These are phyloP conservation scores for Calonectris borealis DNA, from an alignment of 2,113 vertebrate genomes.

Conservation along the genomic window DNA sequence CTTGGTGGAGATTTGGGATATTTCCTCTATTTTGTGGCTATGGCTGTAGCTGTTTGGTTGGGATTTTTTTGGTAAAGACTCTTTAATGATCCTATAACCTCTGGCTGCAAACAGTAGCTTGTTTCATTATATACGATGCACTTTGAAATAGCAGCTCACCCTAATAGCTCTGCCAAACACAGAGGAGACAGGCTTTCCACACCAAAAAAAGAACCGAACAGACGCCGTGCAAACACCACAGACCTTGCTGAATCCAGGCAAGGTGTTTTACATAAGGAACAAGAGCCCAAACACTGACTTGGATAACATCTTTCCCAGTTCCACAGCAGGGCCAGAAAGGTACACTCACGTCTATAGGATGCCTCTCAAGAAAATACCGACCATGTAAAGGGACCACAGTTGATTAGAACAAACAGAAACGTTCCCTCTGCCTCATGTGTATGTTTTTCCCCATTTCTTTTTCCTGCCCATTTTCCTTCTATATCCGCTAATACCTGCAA, in stretches of 20 bases:
- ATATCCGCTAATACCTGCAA: not conserved
- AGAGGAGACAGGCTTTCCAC: not conserved
- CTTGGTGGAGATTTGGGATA: not conserved
- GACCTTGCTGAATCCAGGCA: not conserved
- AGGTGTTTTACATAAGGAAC: not conserved
- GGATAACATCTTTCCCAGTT: not conserved
- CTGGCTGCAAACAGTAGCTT: not conserved
- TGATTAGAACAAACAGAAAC: not conserved
- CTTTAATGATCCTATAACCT: not conserved
- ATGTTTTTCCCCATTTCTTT: not conserved
- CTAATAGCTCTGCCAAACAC: not conserved
- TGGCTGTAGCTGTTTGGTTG: not conserved
- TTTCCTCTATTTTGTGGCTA: not conserved
- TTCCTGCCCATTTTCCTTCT: not conserved
- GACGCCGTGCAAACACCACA: fast-evolving
- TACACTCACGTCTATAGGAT: too few relatives aligned
- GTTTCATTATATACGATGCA: not conserved
- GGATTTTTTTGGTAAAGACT: not conserved
- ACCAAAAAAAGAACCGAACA: not conserved
- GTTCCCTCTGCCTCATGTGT: not conserved
- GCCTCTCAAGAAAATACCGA: not conserved
- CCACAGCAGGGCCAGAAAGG: not conserved
- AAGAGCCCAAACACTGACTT: not conserved
- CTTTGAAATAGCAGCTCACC: not conserved
- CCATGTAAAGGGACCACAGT: not conserved